phyloP scores from a whole-genome alignment of 1,140 invertebrate genomes.

The Atta cephalotes region DNA sequence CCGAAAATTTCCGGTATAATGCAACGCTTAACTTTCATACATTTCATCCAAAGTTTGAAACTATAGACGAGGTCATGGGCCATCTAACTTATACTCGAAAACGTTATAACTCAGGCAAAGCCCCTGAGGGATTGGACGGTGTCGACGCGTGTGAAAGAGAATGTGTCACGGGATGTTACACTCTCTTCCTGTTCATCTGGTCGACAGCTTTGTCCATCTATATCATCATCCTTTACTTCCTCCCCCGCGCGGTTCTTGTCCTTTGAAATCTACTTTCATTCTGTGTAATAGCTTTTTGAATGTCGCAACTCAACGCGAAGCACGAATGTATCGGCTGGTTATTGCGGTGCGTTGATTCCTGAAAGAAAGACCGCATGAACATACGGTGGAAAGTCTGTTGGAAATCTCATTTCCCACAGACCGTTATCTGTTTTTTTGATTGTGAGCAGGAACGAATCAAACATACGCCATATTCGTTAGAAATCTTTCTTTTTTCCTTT shows the following conservation, averaged over 20 bases:
- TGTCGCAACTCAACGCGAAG: constrained; percentile 55
- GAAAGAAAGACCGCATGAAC: constrained; percentile 47
- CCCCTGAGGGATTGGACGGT: constrained; percentile 62
- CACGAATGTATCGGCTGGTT: constrained; percentile 51
- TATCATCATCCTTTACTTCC: constrained; percentile 30
- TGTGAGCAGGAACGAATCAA: constrained; percentile 32
- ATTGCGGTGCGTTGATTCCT: constrained; percentile 68
- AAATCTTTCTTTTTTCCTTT: not conserved
- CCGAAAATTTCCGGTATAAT: constrained; percentile 34
- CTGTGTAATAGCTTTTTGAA: constrained; percentile 70
- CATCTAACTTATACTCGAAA: constrained; percentile 55
- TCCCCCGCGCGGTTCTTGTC: not conserved
- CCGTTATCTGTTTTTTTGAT: constrained; percentile 58
- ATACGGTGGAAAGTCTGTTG: not conserved
- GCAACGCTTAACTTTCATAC: constrained; percentile 32
- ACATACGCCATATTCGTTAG: not conserved
- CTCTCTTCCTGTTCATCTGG: constrained; percentile 69
- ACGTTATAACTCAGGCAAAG: constrained; percentile 36
- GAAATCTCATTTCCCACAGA: constrained; percentile 37
- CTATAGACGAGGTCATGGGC: constrained; percentile 43
- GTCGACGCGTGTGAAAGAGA: constrained; percentile 67
- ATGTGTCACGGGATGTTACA: constrained; percentile 74
- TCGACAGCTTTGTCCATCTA: constrained; percentile 64
- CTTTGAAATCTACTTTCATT: constrained; percentile 70
- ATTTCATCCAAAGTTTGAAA: constrained; percentile 43